Evolutionary conservation across 2,888 invertebrate genomes (phyloP), one percentile per base, ranked within the genome.

Genomic region (Bellardia pandia): DNA sequence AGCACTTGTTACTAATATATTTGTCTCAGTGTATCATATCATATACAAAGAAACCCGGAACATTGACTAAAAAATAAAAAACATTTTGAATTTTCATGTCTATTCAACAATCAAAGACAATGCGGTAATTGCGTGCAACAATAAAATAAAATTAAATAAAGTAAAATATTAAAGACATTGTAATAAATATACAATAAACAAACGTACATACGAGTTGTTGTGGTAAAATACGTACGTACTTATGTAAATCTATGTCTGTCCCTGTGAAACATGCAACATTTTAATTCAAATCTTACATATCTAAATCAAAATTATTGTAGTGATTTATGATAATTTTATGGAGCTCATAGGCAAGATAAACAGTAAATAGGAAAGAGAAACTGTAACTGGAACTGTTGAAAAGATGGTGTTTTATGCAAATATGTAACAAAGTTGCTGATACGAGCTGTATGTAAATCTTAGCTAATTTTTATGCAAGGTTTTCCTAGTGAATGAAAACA

Each of bases 101-200:
- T 58, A 48, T 71, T 30, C 58, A 79, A 40, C 62, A 66, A 69
- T 37, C 79, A 66, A 75, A 85, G 85, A 71, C 87, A 82, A 85
- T 88, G 87, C 77, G 81, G 87, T 66, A 87, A 85, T 87, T 77
- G 81, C 84, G 77, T 87, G 87, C 74, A 85, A 68, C 69, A 84
- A 77, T 62, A 60, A 77, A 78, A 23, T 72, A 30, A 53, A 56
- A 66, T 56, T n/a, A 23, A 64, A 64, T 13, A n/a, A 37, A 37
- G 40, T 53, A 16, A 71, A 71, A 53, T 53, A 9, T 60, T 11
- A 3, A 3, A 60, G 33, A 60, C 60, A 60, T 37, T 56, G 37
- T 40, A 16, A 48, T 64, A 11, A 68, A 58, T 42, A 7, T 68
- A 30, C 42, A 14, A 48, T 23, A 23, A 14, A 56, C 45, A 64